phyloP scores from a whole-genome alignment of 2,888 invertebrate genomes.

The Galerucella nymphaeae region DNA sequence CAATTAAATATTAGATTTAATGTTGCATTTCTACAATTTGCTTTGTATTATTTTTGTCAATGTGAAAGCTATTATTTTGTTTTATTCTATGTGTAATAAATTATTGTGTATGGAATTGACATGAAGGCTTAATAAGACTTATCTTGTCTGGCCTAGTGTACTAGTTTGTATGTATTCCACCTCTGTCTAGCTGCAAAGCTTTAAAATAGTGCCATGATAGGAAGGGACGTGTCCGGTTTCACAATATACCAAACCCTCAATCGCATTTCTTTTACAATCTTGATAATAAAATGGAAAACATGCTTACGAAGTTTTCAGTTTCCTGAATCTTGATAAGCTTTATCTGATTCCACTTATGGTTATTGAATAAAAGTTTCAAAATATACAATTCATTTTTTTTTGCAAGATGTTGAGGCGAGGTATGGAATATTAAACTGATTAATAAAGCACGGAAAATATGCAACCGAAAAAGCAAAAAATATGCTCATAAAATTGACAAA shows the following conservation, averaged over 20 bases:
- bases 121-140: neutral
- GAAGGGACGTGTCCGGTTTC: slow-evolving; percentile 42
- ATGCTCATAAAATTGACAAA: too few species aligned
- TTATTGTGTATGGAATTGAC: neutral
- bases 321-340: slow-evolving; percentile 21
- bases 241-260: slow-evolving; percentile 36
- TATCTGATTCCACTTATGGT: slow-evolving; percentile 20
- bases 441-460: too few species aligned
- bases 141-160: slow-evolving; percentile 8
- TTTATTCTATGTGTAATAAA: neutral
- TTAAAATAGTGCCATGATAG: slow-evolving; percentile 44
- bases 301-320: slow-evolving; percentile 24
- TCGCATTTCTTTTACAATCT: slow-evolving; percentile 33
- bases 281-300: slow-evolving; percentile 31
- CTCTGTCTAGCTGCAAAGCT: slow-evolving; percentile 39
- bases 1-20: too few species aligned
- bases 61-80: too few species aligned
- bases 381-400: neutral
- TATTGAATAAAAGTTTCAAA: slow-evolving; percentile 4
- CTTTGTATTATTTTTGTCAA: too few species aligned
- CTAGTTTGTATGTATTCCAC: slow-evolving; percentile 42
- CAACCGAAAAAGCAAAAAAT: too few species aligned
- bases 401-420: too few species aligned
- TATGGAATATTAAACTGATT: too few species aligned
- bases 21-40: too few species aligned